Evolutionary conservation across 2,888 invertebrate species (phyloP).

Genomic region (Apamea crenata): DNA sequence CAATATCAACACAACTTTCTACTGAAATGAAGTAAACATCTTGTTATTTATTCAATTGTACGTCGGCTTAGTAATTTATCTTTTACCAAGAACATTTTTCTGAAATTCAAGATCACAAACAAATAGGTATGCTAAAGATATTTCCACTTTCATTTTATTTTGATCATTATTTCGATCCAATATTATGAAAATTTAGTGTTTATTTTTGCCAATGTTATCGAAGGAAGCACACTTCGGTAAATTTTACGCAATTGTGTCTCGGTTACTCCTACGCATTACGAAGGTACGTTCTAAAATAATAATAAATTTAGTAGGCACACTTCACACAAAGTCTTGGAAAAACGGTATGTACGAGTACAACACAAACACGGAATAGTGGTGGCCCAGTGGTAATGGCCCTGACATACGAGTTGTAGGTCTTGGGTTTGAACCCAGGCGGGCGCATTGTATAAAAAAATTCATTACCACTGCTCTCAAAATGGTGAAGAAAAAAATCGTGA

Average conservation of each 20-base stretch:
- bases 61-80: neutral
- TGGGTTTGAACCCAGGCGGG: too few species aligned
- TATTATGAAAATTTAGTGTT: neutral
- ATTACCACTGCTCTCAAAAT: too few species aligned
- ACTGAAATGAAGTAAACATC: neutral
- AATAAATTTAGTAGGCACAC: neutral
- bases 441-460: too few species aligned
- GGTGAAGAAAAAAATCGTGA: too few species aligned
- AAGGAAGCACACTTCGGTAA: conserved; percentile 27
- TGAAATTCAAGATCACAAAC: neutral
- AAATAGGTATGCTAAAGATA: neutral
- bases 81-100: neutral
- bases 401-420: too few species aligned
- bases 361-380: neutral
- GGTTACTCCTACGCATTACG: neutral
- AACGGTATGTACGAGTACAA: neutral
- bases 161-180: neutral
- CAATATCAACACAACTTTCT: neutral
- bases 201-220: conserved; percentile 14
- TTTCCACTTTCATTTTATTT: neutral
- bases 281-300: neutral
- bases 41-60: neutral
- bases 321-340: neutral
- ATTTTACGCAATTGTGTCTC: conserved; percentile 6
- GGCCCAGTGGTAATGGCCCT: too few species aligned